A percentile compares a stretch with the other conserved stretches of the same genome.
Conservation (phyloP, 2,797 vertebrate species). For the Argyrosomus regius region DNA sequence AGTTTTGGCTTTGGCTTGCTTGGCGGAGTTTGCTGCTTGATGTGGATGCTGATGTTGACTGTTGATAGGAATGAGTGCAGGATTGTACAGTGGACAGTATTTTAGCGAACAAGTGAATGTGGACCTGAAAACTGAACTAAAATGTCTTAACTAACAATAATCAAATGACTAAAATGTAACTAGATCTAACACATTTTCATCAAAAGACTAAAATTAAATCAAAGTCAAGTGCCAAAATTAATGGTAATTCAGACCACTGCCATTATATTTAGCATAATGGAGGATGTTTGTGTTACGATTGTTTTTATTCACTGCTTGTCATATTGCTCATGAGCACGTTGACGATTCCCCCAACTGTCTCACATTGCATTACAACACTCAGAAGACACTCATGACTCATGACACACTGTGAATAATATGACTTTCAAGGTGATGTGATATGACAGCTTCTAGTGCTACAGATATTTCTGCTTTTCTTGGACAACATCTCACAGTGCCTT, state of each 20-base stretch:
- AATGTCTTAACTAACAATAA: neutral
- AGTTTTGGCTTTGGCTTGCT: no score
- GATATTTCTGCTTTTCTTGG: constrained; percentile 69
- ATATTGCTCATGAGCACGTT: constrained; percentile 15
- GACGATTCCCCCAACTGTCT: constrained; percentile 43
- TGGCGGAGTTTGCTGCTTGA: no score
- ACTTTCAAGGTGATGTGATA: constrained; percentile 54
- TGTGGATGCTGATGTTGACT: neutral
- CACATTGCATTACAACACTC: constrained; percentile 66
- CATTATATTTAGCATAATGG: neutral
- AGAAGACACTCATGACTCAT: constrained; percentile 66
- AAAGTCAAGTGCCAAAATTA: neutral
- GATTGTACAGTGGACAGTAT: no score
- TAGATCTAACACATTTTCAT: neutral
- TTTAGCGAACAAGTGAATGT: no score
- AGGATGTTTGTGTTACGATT: constrained; percentile 4
- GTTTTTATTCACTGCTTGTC: constrained; percentile 16
- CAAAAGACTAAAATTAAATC: neutral
- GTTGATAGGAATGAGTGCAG: no score
- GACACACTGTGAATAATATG: constrained; percentile 60
- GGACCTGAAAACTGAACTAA: neutral
- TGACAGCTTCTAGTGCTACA: constrained; percentile 58
- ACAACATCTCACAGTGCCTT: constrained; percentile 27
- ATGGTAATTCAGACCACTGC: neutral
- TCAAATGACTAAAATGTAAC: neutral